Conservation (phyloP, 2,888 invertebrate genomes). For the Sinohyriopsis cumingii region DNA sequence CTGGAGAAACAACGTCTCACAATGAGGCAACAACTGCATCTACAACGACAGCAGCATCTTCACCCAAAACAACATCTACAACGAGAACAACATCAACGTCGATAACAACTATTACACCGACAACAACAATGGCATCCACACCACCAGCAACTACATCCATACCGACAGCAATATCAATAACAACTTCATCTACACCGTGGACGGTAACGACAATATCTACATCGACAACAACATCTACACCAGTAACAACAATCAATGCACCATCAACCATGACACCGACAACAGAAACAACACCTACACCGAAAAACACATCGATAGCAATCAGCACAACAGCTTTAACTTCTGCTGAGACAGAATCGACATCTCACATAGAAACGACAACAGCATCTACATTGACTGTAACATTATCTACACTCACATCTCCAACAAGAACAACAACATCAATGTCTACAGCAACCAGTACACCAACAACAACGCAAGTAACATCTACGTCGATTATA, state of each 20-base stretch:
- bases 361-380: neutral
- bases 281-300: neutral
- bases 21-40: too few species aligned
- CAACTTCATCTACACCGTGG: neutral
- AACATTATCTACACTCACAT: neutral
- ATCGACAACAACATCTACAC: slow-evolving; percentile 2
- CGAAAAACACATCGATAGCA: neutral
- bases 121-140: neutral
- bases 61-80: neutral
- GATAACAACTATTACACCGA: neutral
- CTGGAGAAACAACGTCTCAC: too few species aligned
- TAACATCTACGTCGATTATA: too few species aligned
- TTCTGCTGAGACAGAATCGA: neutral
- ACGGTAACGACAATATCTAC: neutral
- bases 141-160: neutral
- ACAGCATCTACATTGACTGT: neutral
- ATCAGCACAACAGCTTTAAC: neutral
- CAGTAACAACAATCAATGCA: neutral
- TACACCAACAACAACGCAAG: too few species aligned
- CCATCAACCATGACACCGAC: neutral
- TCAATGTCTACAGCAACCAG: too few species aligned
- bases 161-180: neutral
- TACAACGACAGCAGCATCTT: too few species aligned
- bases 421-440: too few species aligned
- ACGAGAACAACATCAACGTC: neutral